Evolutionary conservation across 30 jellyfish, hydroid and myxozoan genomes (phyloP), one percentile per base, ranked within the genome.

Genomic region (Hydractinia echinata): DNA sequence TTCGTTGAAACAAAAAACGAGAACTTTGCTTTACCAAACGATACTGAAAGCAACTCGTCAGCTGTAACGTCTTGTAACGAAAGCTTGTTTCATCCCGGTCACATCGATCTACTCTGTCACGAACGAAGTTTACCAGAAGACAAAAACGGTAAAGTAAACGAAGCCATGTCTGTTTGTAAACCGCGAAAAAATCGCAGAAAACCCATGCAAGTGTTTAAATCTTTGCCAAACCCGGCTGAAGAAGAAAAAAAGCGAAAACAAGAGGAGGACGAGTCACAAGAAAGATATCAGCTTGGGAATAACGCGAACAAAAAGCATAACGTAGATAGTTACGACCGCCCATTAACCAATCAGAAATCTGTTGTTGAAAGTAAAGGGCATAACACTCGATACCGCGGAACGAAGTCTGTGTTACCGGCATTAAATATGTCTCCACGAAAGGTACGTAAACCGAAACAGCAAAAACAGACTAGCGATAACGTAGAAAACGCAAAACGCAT

Each of bases 221-320:
- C 85, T 14, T 77, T 77, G 60, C 85, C 85, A 8, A 77, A 77
- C 48, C 85, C 85, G 11, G 85, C 85, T 13, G 83, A 74, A 5
- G 51, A 30, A 58, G 76, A 66, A 8, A 8, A 19, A 60, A 51
- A 51, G 21, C 72, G 61, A 7, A 74, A 74, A 51, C 10, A 64
- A 51, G 74, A 64, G 39, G 6, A 74, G 83, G 51, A 30, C 39
- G 18, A 13, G 16, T 48, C 1, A 54, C 11, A 8, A 10, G 44
- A 30, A 30, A 30, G 44, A 30, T 30, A 30, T 30, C 83, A 8
- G 60, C 7, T 19, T n/a, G 53, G 1, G 78, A 51, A n/a, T 0
- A 52, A 51, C 0, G 69, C 58, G 21, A 19, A 74, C 21, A 2
- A 74, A 1, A 9, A 1, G 21, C n/a, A 49, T 30, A 18, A n/a